phyloP scores from a whole-genome alignment of 1,140 invertebrate species.

The Drosophila littoralis region DNA sequence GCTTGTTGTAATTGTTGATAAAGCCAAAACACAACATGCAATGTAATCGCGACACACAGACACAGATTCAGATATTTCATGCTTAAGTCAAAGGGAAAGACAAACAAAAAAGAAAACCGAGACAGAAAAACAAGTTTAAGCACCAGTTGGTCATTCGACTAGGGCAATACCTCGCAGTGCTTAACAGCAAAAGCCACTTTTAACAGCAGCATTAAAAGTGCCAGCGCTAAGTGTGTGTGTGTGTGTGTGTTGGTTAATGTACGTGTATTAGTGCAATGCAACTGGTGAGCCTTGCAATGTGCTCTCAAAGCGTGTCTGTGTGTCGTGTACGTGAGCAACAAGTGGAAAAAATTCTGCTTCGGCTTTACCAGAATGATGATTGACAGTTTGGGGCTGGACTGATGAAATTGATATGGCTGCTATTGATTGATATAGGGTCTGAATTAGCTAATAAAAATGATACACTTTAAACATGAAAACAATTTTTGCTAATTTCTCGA shows the following conservation, averaged over 20 bases:
- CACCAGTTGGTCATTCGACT: not conserved
- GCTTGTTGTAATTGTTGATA: conserved; percentile 9
- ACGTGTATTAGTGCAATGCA: not conserved
- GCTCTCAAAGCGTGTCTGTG: not conserved
- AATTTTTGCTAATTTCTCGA: too few species aligned
- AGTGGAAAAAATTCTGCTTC: not conserved
- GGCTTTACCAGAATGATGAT: not conserved
- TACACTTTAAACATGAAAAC: too few species aligned
- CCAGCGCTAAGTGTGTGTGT: not conserved
- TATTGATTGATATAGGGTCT: too few species aligned
- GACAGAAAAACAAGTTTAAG: conserved; percentile 8
- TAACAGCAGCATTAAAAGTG: too few species aligned
- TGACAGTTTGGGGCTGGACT: not conserved
- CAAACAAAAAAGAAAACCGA: conserved; percentile 7
- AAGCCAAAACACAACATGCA: not conserved
- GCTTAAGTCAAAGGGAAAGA: too few species aligned
- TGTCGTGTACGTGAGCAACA: not conserved
- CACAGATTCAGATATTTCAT: conserved; percentile 1
- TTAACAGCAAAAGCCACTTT: too few species aligned
- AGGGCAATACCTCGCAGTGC: not conserved
- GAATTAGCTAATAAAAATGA: too few species aligned
- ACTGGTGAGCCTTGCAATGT: not conserved
- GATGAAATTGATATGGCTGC: not conserved
- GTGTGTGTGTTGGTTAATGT: not conserved
- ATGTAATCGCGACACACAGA: conserved; percentile 15